These are phyloP conservation scores for Drosophila ercepeae DNA, from an alignment of 1,140 invertebrate species.

Conservation along the genomic window DNA sequence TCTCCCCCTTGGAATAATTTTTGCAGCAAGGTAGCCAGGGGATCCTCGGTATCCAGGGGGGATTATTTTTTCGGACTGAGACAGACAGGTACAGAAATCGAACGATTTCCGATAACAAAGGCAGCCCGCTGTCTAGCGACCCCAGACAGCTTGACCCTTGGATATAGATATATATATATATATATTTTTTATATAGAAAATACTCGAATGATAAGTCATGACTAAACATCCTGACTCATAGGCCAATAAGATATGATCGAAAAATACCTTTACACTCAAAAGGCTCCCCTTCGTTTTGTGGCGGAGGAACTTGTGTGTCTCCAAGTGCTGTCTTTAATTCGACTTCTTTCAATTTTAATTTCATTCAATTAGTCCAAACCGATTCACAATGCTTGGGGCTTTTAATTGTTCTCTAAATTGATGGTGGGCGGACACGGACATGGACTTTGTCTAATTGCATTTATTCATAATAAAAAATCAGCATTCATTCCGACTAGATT, in stretches of 20 bases:
- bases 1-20: constrained; percentile 61
- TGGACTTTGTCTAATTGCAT: constrained; percentile 67
- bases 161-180: constrained; percentile 1
- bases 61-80: constrained; percentile 2
- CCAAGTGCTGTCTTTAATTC: constrained; percentile 36
- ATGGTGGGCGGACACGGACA: constrained; percentile 61
- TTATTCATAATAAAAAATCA: constrained; percentile 54
- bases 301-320: constrained; percentile 3
- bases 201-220: background rate
- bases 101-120: constrained; percentile 44
- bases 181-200: background rate
- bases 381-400: constrained; percentile 25
- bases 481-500: constrained; percentile 32
- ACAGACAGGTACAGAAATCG: constrained; percentile 16
- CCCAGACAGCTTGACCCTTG: constrained; percentile 41
- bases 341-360: constrained; percentile 72
- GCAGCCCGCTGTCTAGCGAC: constrained; percentile 46
- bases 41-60: background rate
- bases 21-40: constrained; percentile 24
- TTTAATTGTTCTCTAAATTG: constrained; percentile 70
- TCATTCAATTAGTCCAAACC: constrained; percentile 67
- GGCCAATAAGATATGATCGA: constrained; percentile 9
- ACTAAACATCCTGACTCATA: no score
- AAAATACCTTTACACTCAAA: constrained; percentile 7
- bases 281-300: background rate